phyloP scores from a whole-genome alignment of 2,888 invertebrate genomes.

The Omphaloscelis lunosa region DNA sequence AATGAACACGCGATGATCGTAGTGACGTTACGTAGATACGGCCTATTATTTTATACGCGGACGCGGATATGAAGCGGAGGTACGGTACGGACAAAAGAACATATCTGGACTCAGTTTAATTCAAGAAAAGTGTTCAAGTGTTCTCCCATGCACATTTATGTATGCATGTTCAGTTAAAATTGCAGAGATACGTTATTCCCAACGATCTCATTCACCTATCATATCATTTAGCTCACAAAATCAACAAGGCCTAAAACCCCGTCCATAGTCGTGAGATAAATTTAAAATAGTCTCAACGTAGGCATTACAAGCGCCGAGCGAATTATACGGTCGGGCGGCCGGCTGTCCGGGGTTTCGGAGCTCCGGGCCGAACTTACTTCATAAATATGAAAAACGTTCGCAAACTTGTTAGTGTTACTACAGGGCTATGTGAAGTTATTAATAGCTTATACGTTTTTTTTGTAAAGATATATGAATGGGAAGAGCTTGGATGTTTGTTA shows the following conservation, averaged over 20 bases:
- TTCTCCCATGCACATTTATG: background rate
- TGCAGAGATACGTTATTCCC: background rate
- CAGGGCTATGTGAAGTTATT: background rate
- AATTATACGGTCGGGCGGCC: slow-evolving; percentile 9
- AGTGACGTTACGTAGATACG: too few species aligned
- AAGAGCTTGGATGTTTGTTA: background rate
- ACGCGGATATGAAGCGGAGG: too few species aligned
- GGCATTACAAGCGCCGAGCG: slow-evolving; percentile 11
- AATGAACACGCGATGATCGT: too few species aligned
- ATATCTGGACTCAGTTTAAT: too few species aligned
- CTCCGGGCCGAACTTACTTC: slow-evolving; percentile 9
- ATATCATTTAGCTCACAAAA: background rate
- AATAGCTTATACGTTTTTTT: background rate
- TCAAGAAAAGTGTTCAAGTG: too few species aligned
- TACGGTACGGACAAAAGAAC: too few species aligned
- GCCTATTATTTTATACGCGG: too few species aligned
- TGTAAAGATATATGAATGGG: background rate
- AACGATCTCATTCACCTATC: background rate
- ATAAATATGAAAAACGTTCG: slow-evolving; percentile 44
- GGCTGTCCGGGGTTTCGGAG: background rate
- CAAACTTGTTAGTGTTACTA: slow-evolving; percentile 32
- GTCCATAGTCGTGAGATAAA: background rate
- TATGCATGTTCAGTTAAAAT: background rate
- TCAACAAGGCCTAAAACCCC: background rate
- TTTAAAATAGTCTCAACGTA: slow-evolving; percentile 35